Percentiles rank a stretch among this genome's conserved stretches.
Conservation (phyloP, 2,888 invertebrate genomes). For the Lasioglossum morio region DNA sequence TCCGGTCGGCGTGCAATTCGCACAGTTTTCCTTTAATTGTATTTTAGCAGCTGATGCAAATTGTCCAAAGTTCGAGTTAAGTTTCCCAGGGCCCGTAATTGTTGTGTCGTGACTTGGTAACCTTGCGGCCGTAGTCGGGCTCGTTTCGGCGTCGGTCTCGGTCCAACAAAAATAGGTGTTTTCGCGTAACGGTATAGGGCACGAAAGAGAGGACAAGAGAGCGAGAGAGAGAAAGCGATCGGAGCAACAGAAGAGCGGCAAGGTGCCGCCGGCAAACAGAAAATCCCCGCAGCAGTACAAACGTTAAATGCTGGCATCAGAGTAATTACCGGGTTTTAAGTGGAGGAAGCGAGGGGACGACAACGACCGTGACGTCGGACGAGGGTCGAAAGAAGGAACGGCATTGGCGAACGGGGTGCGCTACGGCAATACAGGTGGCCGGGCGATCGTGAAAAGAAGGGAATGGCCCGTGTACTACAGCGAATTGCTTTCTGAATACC, state of each 20-base stretch:
- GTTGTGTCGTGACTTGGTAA: constrained; percentile 49
- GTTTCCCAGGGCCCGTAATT: constrained; percentile 31
- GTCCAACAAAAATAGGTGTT: constrained; percentile 24
- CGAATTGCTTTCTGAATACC: constrained; percentile 28
- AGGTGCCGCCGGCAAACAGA: constrained; percentile 60
- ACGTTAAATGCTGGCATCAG: constrained; percentile 74
- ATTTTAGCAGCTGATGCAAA: constrained; percentile 52
- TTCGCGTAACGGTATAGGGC: constrained; percentile 8
- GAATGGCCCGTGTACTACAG: constrained; percentile 22
- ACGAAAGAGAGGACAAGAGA: neutral
- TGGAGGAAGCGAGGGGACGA: constrained; percentile 73
- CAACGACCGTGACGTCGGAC: constrained; percentile 57
- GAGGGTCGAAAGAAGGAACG: constrained; percentile 61
- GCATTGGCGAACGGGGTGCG: constrained; percentile 56
- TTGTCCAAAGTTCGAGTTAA: constrained; percentile 50
- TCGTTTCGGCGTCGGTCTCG: neutral
- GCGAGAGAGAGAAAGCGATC: constrained; percentile 36
- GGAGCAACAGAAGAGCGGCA: constrained; percentile 53
- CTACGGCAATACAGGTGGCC: constrained; percentile 47
- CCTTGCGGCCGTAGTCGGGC: constrained; percentile 19
- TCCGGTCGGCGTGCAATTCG: constrained; percentile 32
- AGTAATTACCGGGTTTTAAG: constrained; percentile 79
- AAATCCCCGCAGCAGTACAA: constrained; percentile 58
- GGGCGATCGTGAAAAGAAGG: neutral
- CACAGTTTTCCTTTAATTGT: constrained; percentile 42